These are phyloP conservation scores for Sebastiscus albofasciatus DNA, from an alignment of 2,797 vertebrate genomes.

Conservation along the genomic window DNA sequence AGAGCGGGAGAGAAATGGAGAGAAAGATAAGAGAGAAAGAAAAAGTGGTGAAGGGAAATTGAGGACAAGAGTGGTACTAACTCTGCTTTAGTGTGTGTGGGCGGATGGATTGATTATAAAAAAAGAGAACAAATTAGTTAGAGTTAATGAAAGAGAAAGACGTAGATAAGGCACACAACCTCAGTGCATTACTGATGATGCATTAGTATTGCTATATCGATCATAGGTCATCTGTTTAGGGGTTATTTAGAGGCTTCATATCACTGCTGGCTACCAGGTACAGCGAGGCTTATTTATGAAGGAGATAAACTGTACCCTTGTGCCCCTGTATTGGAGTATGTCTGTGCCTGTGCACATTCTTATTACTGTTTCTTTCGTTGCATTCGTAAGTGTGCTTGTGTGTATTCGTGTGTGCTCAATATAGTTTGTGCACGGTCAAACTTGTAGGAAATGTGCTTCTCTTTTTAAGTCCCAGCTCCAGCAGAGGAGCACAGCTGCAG, in stretches of 20 bases:
- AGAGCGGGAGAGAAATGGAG: neutral
- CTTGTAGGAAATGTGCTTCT: neutral
- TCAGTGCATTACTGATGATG: slow-evolving; percentile 44
- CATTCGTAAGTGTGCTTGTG: neutral
- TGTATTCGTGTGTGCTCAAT: neutral
- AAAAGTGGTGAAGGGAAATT: slow-evolving; percentile 29
- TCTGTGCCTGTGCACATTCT: slow-evolving; percentile 3
- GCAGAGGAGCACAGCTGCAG: neutral
- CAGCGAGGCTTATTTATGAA: slow-evolving; percentile 32
- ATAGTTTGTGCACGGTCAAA: slow-evolving; percentile 5
- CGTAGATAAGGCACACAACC: slow-evolving; percentile 17
- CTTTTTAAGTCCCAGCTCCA: neutral
- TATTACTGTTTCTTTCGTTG: neutral
- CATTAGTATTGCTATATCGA: slow-evolving; percentile 29
- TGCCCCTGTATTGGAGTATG: slow-evolving; percentile 1
- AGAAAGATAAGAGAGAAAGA: slow-evolving; percentile 10
- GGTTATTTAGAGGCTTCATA: slow-evolving; percentile 33
- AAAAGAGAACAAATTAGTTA: slow-evolving; percentile 39
- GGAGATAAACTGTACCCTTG: slow-evolving; percentile 5
- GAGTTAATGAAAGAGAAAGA: slow-evolving; percentile 45
- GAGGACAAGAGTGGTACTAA: slow-evolving; percentile 29
- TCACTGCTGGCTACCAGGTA: slow-evolving; percentile 15
- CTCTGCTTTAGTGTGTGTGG: slow-evolving; percentile 41
- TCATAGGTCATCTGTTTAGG: slow-evolving; percentile 27
- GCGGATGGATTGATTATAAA: slow-evolving; percentile 28